These are phyloP conservation scores for Poecilia picta DNA, from an alignment of 2,797 vertebrate species.

Conservation along the genomic window DNA sequence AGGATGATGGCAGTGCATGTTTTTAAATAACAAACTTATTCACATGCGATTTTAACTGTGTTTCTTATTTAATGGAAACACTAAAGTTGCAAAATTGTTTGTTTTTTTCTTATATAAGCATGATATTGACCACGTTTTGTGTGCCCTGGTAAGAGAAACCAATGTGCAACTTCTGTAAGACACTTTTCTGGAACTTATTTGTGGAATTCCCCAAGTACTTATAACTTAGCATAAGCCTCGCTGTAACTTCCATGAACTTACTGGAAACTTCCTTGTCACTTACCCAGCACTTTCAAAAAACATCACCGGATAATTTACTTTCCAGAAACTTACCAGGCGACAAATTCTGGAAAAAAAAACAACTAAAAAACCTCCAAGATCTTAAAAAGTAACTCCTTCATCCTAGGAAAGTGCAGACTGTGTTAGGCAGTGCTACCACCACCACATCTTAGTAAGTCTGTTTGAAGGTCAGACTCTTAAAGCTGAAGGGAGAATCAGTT, in stretches of 20 bases:
- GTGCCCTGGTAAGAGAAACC: no score
- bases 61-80: no score
- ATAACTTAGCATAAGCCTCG: no score
- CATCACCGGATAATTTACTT: not conserved
- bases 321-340: not conserved
- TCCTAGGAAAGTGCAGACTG: not conserved
- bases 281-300: not conserved
- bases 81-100: no score
- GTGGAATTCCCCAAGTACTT: no score
- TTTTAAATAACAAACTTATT: no score
- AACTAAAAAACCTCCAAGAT: not conserved
- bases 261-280: not conserved
- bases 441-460: not conserved
- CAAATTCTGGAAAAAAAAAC: not conserved
- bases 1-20: no score
- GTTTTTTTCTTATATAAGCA: no score
- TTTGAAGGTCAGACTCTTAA: not conserved
- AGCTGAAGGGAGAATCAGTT: not conserved
- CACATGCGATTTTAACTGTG: no score
- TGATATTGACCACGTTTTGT: no score
- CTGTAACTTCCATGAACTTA: not conserved
- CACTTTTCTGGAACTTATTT: no score
- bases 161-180: no score
- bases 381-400: not conserved
- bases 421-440: not conserved